A percentile compares a stretch with the other conserved stretches of the same genome.
These are phyloP conservation scores for Drosophila lacteicornis DNA, from an alignment of 1,140 invertebrate species.

Conservation along the genomic window DNA sequence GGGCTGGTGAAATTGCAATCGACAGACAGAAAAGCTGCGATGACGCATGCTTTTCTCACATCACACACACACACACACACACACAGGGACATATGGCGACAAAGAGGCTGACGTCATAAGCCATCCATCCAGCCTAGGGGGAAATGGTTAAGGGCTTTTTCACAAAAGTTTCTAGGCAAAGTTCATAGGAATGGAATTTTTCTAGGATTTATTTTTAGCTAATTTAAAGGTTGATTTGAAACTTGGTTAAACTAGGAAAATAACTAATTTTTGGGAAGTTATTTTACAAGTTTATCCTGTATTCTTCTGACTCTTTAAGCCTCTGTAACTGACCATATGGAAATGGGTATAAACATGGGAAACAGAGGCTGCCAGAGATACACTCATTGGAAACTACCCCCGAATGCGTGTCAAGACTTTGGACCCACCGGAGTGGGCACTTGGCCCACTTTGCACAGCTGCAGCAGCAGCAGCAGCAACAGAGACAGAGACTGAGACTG, in stretches of 20 bases:
- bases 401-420: conserved; percentile 60
- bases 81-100: conserved; percentile 74
- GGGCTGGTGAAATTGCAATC: conserved; percentile 75
- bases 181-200: background rate
- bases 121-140: conserved; percentile 25
- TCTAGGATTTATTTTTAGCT: background rate
- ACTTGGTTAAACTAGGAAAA: background rate
- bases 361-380: conserved; percentile 22
- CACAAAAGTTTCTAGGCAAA: background rate
- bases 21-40: conserved; percentile 57
- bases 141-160: background rate
- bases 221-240: too few species aligned
- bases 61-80: background rate
- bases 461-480: conserved; percentile 15
- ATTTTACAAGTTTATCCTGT: too few species aligned
- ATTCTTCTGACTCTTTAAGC: too few species aligned
- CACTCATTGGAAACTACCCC: conserved; percentile 48
- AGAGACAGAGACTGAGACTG: conserved; percentile 6
- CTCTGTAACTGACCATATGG: conserved; percentile 1
- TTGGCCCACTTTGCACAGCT: conserved; percentile 49
- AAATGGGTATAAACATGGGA: conserved; percentile 15
- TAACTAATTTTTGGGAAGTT: background rate
- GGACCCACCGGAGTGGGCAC: conserved; percentile 49
- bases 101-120: conserved; percentile 76
- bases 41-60: conserved; percentile 67